Base-by-base conservation (phyloP, 2,888 invertebrate species). In the Mellilla xanthometata region DNA sequence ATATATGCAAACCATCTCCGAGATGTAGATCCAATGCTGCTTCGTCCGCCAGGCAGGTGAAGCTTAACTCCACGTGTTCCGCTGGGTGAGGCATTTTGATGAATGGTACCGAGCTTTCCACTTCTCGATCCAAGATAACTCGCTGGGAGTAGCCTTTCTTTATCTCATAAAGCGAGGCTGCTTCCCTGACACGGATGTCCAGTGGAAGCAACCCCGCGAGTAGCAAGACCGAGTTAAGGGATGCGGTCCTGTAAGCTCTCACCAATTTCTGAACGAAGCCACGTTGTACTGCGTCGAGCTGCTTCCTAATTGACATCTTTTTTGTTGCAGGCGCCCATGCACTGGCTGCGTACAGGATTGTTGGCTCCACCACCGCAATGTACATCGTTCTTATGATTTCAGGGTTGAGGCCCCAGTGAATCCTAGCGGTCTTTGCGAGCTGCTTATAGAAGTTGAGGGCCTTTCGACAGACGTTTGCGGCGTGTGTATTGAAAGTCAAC, bases 321-420 rank as follows among this genome's bases (percentile, higher is more conserved):
- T 27, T 7, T 4, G 12, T 15, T 5, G 30, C 31, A 1, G 12
- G 12, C 0, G 39, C 31, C 45, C 52, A 48, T 1, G 19, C 30
- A 9, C 52, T 35, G 0, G 52, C 26, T 0, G 48, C 52, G 11
- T 48, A 52, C 10, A 41, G 1, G 4, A 45, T 36, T 1, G 32
- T 39, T 0, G 48, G 52, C 12, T 48, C 44, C 2, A 52, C 13
- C 2, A 45, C 39, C 4, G 48, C 34, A 1, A 8, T 19, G 10
- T 52, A 52, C 2, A 52, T 44, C 0, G 30, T 31, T 12, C 19
- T 33, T 2, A 41, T 28, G n/a, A 52, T 35, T 11, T 52, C 52
- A 0, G 41, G 19, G 9, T 33, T 30, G 0, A 52, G 27, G 1
- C 48, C 52, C 41, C 42, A 49, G 1, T 3, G 23, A 0, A 28